phyloP scores from a whole-genome alignment of 2,113 vertebrate species.

The Caracal caracal region DNA sequence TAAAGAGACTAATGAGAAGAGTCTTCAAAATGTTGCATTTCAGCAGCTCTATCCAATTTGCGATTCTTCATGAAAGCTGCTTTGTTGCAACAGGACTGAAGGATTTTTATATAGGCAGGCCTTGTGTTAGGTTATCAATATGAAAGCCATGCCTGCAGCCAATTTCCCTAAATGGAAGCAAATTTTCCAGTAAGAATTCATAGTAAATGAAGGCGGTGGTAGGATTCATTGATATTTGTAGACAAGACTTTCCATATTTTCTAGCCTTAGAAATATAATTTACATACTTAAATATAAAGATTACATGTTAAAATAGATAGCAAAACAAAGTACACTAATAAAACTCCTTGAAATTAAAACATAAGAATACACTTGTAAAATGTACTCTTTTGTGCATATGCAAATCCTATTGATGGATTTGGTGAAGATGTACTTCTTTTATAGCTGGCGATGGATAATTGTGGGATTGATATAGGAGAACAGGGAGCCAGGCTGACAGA shows the following conservation, averaged over 20 bases:
- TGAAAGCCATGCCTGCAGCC: not conserved
- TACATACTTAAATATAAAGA: not conserved
- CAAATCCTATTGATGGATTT: not conserved
- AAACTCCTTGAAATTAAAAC: not conserved
- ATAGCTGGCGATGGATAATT: not conserved
- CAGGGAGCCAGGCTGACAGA: accelerated
- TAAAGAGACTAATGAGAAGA: not conserved
- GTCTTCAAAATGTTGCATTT: not conserved
- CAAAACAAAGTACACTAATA: not conserved
- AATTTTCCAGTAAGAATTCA: not conserved
- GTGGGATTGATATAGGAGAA: not conserved
- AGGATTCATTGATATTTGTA: not conserved
- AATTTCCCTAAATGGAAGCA: not conserved
- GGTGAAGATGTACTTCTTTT: not conserved
- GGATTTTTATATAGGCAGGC: not conserved
- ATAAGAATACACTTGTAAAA: not conserved
- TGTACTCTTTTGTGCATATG: not conserved
- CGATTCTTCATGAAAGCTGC: not conserved
- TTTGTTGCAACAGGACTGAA: not conserved
- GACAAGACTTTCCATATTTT: not conserved
- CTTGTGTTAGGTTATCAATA: not conserved
- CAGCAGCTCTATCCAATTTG: not conserved
- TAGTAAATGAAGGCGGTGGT: not conserved
- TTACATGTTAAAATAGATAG: not conserved
- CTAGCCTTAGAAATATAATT: not conserved